phyloP scores from a whole-genome alignment of 2,888 invertebrate genomes.

The Tolmerus cingulatus region DNA sequence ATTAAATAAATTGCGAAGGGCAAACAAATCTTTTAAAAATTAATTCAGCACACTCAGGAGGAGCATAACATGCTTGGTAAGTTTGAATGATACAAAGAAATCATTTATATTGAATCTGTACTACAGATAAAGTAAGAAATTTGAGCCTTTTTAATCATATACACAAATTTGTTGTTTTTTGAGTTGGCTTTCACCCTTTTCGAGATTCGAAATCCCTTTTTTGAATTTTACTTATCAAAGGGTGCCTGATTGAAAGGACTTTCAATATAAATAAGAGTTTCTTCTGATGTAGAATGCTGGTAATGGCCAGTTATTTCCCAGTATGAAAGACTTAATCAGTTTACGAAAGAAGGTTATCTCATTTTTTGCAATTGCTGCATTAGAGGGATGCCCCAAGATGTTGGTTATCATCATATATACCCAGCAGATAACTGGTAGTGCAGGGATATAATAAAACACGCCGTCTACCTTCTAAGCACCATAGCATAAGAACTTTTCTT shows the following conservation, averaged over 20 bases:
- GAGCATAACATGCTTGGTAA: background rate
- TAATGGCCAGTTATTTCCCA: background rate
- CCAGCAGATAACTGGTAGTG: background rate
- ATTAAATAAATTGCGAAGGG: background rate
- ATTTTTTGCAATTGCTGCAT: background rate
- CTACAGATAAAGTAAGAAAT: background rate
- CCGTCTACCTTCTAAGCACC: conserved; percentile 19
- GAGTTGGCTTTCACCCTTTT: background rate
- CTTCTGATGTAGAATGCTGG: background rate
- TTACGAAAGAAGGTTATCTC: background rate
- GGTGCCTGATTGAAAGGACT: background rate
- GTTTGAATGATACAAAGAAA: background rate
- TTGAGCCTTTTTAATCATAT: background rate
- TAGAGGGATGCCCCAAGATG: background rate
- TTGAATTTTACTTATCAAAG: background rate
- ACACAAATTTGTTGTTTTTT: background rate
- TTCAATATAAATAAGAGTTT: background rate
- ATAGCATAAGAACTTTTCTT: conserved; percentile 40
- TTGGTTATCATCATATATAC: background rate
- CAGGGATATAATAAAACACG: conserved; percentile 39
- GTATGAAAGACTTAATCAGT: background rate
- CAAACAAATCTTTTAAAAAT: background rate
- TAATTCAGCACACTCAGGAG: background rate
- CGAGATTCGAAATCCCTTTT: background rate
- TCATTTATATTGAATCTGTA: background rate